These are phyloP conservation scores for Steinernema khuongi DNA, from an alignment of 1,140 invertebrate species.

Conservation along the genomic window DNA sequence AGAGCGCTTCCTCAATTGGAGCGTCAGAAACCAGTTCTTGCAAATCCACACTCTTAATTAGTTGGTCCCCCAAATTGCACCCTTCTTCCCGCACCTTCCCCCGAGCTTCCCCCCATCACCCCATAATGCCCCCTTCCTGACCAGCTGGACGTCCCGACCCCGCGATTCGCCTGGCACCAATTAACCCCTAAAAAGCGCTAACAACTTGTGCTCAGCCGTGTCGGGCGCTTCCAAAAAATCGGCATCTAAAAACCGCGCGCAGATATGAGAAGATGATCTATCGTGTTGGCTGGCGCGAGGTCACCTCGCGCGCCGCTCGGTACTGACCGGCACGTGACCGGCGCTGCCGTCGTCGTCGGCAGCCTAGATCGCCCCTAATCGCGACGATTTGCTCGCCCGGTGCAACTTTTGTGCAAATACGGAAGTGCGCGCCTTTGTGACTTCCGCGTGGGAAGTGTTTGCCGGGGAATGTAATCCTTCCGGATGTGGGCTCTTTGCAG, in stretches of 20 bases:
- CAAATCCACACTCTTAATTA: too few relatives aligned
- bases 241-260: neutral
- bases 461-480: too few relatives aligned
- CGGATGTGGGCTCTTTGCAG: neutral
- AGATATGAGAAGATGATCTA: slow-evolving; percentile 2
- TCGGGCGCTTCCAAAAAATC: neutral
- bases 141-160: neutral
- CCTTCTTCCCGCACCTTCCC: neutral
- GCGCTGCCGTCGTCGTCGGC: neutral
- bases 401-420: neutral
- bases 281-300: slow-evolving; percentile 1
- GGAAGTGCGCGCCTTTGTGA: slow-evolving; percentile 4
- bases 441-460: too few relatives aligned
- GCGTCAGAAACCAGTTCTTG: too few relatives aligned
- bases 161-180: neutral
- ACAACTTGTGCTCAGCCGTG: slow-evolving; percentile 3
- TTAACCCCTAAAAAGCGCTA: neutral
- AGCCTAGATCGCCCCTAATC: neutral
- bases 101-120: neutral
- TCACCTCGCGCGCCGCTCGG: slow-evolving; percentile 5
- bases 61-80: too few relatives aligned
- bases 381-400: neutral
- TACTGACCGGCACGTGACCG: slow-evolving; percentile 16
- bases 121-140: neutral
- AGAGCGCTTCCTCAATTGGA: too few relatives aligned